Evolutionary conservation across 2,797 vertebrate species (phyloP).

Genomic region (Tenualosa thibaudeaui): DNA sequence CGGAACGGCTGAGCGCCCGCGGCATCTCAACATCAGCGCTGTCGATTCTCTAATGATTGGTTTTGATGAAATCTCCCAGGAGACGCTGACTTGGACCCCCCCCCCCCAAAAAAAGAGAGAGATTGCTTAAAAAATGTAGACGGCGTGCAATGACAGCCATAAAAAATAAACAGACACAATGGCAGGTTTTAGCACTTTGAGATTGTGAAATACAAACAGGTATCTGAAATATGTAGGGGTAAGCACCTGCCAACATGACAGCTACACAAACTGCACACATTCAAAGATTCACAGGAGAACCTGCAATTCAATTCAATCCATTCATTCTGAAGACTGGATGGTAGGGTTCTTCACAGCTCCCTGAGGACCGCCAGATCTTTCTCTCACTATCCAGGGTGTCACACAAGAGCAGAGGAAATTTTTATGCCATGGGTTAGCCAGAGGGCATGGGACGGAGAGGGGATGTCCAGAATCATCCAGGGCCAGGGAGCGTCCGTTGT

Average conservation of each 20-base stretch:
- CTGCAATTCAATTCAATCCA: not conserved
- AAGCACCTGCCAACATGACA: not conserved
- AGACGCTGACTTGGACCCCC: not conserved
- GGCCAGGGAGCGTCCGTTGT: not conserved
- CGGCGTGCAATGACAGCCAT: not conserved
- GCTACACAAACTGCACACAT: not conserved
- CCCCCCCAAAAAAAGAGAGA: not conserved
- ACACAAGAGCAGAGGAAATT: not conserved
- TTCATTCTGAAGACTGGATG: not conserved
- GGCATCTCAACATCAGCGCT: not conserved
- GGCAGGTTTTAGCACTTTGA: not conserved
- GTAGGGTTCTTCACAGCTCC: not conserved
- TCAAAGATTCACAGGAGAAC: not conserved
- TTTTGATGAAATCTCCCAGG: not conserved
- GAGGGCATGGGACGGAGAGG: not conserved
- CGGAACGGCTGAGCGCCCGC: not conserved
- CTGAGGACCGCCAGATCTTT: not conserved
- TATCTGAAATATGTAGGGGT: not conserved
- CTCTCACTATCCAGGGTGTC: not conserved
- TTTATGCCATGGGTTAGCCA: not conserved
- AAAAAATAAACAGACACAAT: not conserved
- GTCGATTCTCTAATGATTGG: slow-evolving; percentile 3
- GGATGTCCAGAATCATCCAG: not conserved
- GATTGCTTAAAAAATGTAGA: not conserved
- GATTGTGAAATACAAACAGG: not conserved